Base-by-base conservation (phyloP, 53 echinoderm and acorn worm genomes). In the Actinopyga echinites region DNA sequence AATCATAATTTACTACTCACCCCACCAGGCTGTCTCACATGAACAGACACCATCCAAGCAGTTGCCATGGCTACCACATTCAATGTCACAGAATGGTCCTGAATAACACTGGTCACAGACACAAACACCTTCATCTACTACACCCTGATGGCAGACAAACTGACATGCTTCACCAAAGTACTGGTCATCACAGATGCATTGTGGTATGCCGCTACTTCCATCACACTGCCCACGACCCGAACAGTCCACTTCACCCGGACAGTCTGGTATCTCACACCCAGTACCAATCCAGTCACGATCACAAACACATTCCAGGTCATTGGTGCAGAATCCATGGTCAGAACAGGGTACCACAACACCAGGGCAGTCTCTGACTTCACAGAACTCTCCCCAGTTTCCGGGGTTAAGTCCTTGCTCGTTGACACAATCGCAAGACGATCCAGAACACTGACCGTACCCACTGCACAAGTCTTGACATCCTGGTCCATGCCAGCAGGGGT, bases 21-120 rank as follows among this genome's bases (percentile, higher is more conserved):
- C 95, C 95, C 95, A 95, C 95, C 95, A 95, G 25, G 95, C 92
- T 23, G 84, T 65, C 30, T 92, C 92, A 92, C 95, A 95, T 8
- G 40, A 61, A 67, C 95, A 95, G 37, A 21, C 34, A 8, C 75
- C 92, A 58, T 85, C 82, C 20, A 30, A 13, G 74, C 95, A 95
- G 6, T 34, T 60, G 25, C 95, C 95, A 84, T 95, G 90, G n/a
- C 71, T 71, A 64, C 90, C 88, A 60, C 95, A 95, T 75, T 92
- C 92, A 57, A 69, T 67, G 38, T 90, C 86, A 40, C 95, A 95
- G n/a, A 85, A 87, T 6, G 92, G 90, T 19, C 95, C 95, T 25
- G 90, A 85, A 77, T 69, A 95, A 57, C 95, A 95, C 2, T 65
- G 13, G 57, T 91, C 90, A 56, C 95, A 95, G 29, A 65, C 37